Evolutionary conservation across 2,797 vertebrate genomes (phyloP), one percentile per base, ranked within the genome.

Genomic region (Champsocephalus esox): DNA sequence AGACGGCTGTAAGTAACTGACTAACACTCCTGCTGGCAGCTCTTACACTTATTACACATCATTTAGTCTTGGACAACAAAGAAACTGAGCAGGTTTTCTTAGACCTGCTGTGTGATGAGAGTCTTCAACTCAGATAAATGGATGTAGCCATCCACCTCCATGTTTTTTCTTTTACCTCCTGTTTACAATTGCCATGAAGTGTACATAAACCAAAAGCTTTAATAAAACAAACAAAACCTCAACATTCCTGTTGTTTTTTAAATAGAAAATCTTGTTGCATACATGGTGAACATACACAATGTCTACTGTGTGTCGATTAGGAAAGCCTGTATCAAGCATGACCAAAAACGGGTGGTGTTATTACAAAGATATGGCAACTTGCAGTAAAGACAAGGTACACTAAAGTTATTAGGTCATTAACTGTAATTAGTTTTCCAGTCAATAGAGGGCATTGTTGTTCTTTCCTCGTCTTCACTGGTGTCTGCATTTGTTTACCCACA

Each of bases 361-460:
- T 44, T 5, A 17, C 9, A 13, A 51, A 7, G 24, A 14, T 24
- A 38, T 56, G 45, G 3, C 10, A 62, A 41, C 4, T 16, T 3
- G 14, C 5, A 66, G 24, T 28, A 21, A 52, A 43, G 17, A 51
- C 1, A 48, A 14, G 54, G 21, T 55, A 14, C 32, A 24, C 19
- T 38, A 9, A 9, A 38, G 34, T 41, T 17, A 9, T 41, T 0
- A 55, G 72, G 19, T 51, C 48, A 17, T 28, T 13, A 54, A 9
- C 10, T 86, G 70, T 63, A 50, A 67, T 86, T 52, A 1, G 1
- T 41, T 76, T 34, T 66, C 6, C 38, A 5, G 2, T 67, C 92
- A 89, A 7, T 60, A 91, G 92, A 89, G 80, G 82, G 86, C 77
- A 61, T 2, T 0, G 34, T 82, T 86, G 56, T 24, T 56, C 66